Evolutionary conservation across 2,888 invertebrate species (phyloP).

Genomic region (Pseudococcus jackbeardsleyi): DNA sequence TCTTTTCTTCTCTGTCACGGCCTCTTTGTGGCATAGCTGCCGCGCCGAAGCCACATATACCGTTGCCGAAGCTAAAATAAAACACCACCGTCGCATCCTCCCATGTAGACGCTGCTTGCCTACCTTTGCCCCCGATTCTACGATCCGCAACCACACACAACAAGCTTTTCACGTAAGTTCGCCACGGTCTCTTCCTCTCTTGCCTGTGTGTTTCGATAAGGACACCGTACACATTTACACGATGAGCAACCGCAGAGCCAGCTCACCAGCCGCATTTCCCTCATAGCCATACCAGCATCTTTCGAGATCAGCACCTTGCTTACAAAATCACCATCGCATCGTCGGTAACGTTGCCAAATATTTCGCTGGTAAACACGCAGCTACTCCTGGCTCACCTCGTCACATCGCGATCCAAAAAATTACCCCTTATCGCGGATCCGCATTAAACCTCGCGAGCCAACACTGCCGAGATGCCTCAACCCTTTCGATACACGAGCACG

Average conservation of each 20-base stretch:
- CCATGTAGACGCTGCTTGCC: neutral
- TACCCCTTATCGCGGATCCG: no score
- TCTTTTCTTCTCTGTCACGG: neutral
- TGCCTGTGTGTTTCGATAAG: neutral
- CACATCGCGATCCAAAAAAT: no score
- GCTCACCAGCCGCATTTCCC: neutral
- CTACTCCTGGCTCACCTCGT: no score
- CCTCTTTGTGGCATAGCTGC: neutral
- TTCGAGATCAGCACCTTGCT: neutral
- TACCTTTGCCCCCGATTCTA: no score
- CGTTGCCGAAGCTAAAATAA: neutral
- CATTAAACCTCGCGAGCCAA: no score
- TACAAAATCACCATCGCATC: neutral
- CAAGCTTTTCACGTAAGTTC: neutral
- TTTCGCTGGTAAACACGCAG: no score
- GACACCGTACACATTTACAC: neutral
- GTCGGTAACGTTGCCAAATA: neutral
- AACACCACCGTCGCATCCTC: neutral
- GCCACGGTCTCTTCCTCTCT: neutral
- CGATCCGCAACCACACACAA: neutral
- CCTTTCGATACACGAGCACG: neutral
- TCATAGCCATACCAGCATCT: neutral
- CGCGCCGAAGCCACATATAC: conserved; percentile 3
- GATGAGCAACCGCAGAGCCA: neutral
- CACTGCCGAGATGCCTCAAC: no score